Evolutionary conservation across 1,140 invertebrate genomes (phyloP), one percentile per base, ranked within the genome.

Genomic region (Protaetia brevitarsis): DNA sequence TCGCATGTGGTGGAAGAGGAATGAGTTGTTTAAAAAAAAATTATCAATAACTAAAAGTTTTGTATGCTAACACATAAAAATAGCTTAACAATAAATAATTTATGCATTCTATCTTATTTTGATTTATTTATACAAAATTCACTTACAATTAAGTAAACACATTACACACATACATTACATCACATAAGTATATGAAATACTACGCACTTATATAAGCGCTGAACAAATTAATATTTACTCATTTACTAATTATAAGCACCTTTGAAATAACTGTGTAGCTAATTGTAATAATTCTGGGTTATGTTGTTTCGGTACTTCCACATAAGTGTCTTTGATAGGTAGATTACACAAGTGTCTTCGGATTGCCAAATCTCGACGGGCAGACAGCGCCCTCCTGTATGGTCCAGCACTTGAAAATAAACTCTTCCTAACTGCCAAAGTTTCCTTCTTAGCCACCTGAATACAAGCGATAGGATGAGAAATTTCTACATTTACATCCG

Each of bases 321-420:
- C 75, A 60, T 70, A 77, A 3, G 67, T 63, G 70, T 88, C 86
- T 1, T 82, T 81, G 1, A 84, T 78, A 0, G 86, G 86, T 68
- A 88, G 76, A 63, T 85, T 82, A 69, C 85, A 87, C 23, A 88
- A 76, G 72, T 86, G 84, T 29, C 86, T 77, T 3, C 87, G 79
- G 31, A 89, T 77, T 1, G 84, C 83, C 37, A 90, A 73, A 76
- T 90, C 88, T 13, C 87, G 81, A 23, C 87, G 80, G 5, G 87
- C 86, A 60, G 85, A 87, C 3, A 90, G 70, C 0, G 87, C 88
- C 1, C 87, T 79, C 13, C 80, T 79, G 65, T 79, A 80, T 0
- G 78, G 79, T 10, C 83, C 83, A 26, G 82, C 80, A 73, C 76
- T 82, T 30, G 78, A 73, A 65, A 84, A 82, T 11, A 84, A 65